Conservation (phyloP, 2,113 vertebrate species). For the Falco punctatus region DNA sequence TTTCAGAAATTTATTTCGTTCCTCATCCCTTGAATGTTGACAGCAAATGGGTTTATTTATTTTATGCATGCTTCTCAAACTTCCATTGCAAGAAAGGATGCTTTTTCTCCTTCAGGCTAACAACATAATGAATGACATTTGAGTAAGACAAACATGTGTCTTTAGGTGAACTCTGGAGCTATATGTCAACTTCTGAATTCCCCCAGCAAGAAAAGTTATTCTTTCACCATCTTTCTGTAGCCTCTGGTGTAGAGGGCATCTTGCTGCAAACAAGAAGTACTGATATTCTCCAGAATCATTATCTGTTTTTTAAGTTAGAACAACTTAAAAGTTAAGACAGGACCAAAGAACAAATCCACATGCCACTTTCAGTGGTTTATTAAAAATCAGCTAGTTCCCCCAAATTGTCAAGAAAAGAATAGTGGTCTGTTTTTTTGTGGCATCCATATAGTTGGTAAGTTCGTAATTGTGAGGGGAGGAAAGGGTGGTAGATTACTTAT, state of each 20-base stretch:
- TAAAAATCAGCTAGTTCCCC: not conserved
- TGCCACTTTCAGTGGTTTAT: not conserved
- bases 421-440: not conserved
- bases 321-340: not conserved
- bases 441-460: not conserved
- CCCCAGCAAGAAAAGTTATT: not conserved
- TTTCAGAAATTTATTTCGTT: not conserved
- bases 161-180: constrained; percentile 29
- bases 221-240: constrained; percentile 20
- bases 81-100: not conserved
- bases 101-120: not conserved
- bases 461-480: not conserved
- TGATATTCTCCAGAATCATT: not conserved
- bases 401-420: not conserved
- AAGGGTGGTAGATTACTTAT: not conserved
- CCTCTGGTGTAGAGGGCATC: not conserved
- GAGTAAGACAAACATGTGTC: constrained; percentile 29
- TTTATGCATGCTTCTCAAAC: not conserved
- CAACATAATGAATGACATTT: constrained; percentile 40
- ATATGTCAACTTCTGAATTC: constrained; percentile 20
- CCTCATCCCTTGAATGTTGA: not conserved
- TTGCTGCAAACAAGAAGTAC: not conserved
- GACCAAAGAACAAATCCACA: not conserved
- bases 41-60: not conserved
- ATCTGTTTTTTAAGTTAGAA: not conserved